Percentiles rank a stretch among this genome's conserved stretches.
These are phyloP conservation scores for Podarcis muralis DNA, from an alignment of 2,113 vertebrate species.

Conservation along the genomic window DNA sequence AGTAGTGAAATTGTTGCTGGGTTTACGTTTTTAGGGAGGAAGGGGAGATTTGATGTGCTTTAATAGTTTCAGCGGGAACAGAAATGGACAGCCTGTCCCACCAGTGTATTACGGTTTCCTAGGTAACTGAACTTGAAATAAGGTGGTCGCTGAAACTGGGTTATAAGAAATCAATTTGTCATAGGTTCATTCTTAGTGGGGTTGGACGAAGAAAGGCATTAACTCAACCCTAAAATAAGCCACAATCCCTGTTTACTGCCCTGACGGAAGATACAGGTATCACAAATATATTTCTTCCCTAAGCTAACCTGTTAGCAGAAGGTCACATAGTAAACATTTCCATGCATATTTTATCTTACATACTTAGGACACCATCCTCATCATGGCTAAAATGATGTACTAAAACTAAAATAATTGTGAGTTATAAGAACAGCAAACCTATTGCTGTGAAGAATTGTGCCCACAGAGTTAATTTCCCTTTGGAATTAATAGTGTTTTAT, in stretches of 20 bases:
- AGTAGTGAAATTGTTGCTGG: constrained; percentile 35
- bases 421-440: neutral
- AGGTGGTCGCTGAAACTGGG: constrained; percentile 67
- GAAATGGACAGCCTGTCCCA: constrained; percentile 72
- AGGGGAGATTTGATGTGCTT: constrained; percentile 61
- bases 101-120: constrained; percentile 76
- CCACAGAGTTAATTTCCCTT: neutral
- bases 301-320: neutral
- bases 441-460: neutral
- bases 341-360: neutral
- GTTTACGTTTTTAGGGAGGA: constrained; percentile 59
- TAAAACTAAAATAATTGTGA: neutral
- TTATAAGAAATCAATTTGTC: constrained; percentile 71
- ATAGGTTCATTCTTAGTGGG: constrained; percentile 44
- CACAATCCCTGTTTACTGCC: constrained; percentile 13
- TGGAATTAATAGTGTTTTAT: neutral
- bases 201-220: neutral
- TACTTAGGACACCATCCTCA: neutral
- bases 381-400: no score
- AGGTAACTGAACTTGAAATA: constrained; percentile 78
- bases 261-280: constrained; percentile 5
- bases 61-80: constrained; percentile 65
- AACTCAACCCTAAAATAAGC: constrained; percentile 20
- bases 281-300: constrained; percentile 5
- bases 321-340: neutral